phyloP scores from a whole-genome alignment of 2,888 invertebrate genomes.

The Drosophila meridionalis region DNA sequence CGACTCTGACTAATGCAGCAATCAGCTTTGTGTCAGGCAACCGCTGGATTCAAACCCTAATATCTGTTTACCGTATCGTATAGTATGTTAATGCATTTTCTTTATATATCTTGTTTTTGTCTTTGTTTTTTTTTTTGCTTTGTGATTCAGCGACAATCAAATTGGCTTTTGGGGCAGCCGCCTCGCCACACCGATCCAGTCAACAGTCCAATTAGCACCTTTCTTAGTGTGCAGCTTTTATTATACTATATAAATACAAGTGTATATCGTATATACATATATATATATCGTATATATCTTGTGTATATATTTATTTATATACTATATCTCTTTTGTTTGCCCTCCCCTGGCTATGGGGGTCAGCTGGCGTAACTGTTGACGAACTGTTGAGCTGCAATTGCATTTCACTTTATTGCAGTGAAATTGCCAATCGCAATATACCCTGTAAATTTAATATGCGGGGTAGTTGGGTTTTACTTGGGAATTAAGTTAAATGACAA shows the following conservation, averaged over 20 bases:
- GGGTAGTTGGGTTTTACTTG: neutral
- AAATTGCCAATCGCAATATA: constrained; percentile 6
- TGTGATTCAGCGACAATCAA: constrained; percentile 31
- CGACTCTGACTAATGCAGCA: constrained; percentile 8
- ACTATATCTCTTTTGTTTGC: neutral
- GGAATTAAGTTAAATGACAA: neutral
- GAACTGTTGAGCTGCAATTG: constrained; percentile 24
- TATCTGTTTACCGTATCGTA: neutral
- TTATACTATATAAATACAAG: constrained; percentile 1
- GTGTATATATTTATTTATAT: neutral
- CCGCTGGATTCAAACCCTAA: neutral
- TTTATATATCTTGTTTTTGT: neutral
- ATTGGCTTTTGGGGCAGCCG: constrained; percentile 27
- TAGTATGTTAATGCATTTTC: neutral
- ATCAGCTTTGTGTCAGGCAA: constrained; percentile 19
- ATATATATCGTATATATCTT: neutral
- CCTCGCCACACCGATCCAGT: constrained; percentile 11
- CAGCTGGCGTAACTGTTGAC: constrained; percentile 12
- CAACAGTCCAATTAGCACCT: constrained; percentile 41
- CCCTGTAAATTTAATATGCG: constrained; percentile 5
- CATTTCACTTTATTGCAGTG: constrained; percentile 31
- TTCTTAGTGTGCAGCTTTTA: constrained; percentile 22
- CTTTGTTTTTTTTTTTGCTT: neutral
- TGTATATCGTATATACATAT: neutral
- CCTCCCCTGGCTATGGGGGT: neutral